Percentiles rank a stretch among this genome's conserved stretches.
Evolutionary conservation across 1,140 invertebrate species (phyloP).

Genomic region (Psix sp.): DNA sequence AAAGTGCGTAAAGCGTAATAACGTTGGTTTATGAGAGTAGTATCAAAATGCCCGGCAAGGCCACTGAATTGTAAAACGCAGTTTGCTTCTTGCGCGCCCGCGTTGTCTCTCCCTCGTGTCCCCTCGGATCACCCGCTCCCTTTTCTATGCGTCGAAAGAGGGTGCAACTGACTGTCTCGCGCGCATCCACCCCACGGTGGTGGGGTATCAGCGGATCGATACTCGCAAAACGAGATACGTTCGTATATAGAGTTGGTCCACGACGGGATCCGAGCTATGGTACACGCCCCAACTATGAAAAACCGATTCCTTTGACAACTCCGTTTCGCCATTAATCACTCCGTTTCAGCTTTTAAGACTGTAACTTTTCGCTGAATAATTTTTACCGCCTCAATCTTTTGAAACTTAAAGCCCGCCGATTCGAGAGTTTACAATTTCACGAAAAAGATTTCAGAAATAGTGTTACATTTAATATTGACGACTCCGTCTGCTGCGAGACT

Average conservation of each 20-base stretch:
- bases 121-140: constrained; percentile 40
- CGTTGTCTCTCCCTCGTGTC: constrained; percentile 37
- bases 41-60: constrained; percentile 59
- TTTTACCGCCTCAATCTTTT: too few species aligned
- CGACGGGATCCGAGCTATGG: constrained; percentile 62
- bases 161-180: constrained; percentile 64
- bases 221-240: constrained; percentile 62
- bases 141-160: constrained; percentile 54
- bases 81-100: constrained; percentile 39
- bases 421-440: too few species aligned
- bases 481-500: too few species aligned
- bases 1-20: constrained; percentile 34
- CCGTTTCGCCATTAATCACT: constrained; percentile 21
- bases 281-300: constrained; percentile 49
- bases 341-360: constrained; percentile 1
- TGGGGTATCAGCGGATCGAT: constrained; percentile 55
- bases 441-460: too few species aligned
- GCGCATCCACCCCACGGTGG: constrained; percentile 42
- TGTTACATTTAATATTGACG: too few species aligned
- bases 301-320: constrained; percentile 37
- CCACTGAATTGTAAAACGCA: constrained; percentile 60
- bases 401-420: too few species aligned
- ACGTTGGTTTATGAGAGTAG: constrained; percentile 48
- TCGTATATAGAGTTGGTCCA: constrained; percentile 67
- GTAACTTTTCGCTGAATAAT: background rate